Evolutionary conservation across 2,797 vertebrate species (phyloP).

Genomic region (Takifugu ocellatus): DNA sequence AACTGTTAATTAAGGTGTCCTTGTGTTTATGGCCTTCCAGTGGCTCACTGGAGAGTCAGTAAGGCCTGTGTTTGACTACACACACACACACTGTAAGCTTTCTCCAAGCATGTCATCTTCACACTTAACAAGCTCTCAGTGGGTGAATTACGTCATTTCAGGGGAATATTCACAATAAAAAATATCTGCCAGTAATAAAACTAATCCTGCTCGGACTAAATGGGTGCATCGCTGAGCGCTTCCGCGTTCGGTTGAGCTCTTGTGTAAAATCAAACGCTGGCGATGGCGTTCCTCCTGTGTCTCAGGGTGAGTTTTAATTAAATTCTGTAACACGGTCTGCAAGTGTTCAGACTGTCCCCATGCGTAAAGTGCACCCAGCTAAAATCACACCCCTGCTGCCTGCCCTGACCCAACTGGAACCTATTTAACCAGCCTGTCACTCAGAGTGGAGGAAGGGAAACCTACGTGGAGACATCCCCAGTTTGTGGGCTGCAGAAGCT

Average conservation of each 20-base stretch:
- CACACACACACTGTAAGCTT: slow-evolving; percentile 22
- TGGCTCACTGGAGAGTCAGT: slow-evolving; percentile 36
- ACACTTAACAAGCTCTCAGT: slow-evolving; percentile 35
- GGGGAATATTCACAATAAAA: slow-evolving; percentile 42
- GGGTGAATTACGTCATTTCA: slow-evolving; percentile 43
- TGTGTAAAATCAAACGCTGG: background rate
- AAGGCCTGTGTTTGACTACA: slow-evolving; percentile 29
- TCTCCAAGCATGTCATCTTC: slow-evolving; percentile 15
- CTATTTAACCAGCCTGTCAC: slow-evolving; percentile 45
- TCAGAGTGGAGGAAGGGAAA: slow-evolving; percentile 36
- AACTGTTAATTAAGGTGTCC: slow-evolving; percentile 68
- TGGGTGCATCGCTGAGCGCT: too few relatives aligned
- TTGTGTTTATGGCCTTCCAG: slow-evolving; percentile 63
- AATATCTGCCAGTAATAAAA: slow-evolving; percentile 5
- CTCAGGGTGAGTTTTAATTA: background rate
- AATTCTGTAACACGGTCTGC: slow-evolving; percentile 2
- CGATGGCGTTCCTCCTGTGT: too few relatives aligned
- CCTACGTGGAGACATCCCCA: background rate
- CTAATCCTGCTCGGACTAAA: too few relatives aligned
- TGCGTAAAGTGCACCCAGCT: slow-evolving; percentile 14
- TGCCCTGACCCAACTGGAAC: slow-evolving; percentile 46
- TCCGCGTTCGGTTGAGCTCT: slow-evolving; percentile 3
- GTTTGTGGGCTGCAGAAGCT: slow-evolving; percentile 2
- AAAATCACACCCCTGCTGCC: slow-evolving; percentile 38
- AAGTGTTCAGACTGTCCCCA: slow-evolving; percentile 15